Percentiles rank a stretch among this genome's conserved stretches.
These are phyloP conservation scores for Choloepus didactylus DNA, from an alignment of 2,797 vertebrate species.

Conservation along the genomic window DNA sequence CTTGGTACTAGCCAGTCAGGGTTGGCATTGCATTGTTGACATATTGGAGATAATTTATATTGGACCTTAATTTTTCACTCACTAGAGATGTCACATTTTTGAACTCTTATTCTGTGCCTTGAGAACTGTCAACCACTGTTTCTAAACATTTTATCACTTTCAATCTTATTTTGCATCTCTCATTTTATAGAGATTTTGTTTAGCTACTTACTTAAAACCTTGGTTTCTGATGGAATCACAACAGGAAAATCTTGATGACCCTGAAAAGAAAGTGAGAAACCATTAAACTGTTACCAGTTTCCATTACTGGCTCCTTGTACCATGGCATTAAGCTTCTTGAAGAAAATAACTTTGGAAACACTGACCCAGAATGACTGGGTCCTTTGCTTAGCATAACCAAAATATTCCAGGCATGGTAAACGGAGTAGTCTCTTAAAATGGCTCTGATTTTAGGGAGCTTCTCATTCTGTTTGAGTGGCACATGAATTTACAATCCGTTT, in stretches of 20 bases:
- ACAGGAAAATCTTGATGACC: slow-evolving; percentile 33
- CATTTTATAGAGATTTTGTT: slow-evolving; percentile 60
- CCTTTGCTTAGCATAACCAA: background rate
- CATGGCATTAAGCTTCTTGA: background rate
- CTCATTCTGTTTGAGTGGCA: slow-evolving; percentile 3
- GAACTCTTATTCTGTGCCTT: background rate
- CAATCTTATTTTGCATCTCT: slow-evolving; percentile 53
- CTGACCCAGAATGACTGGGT: background rate
- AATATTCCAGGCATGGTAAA: background rate
- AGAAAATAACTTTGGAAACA: slow-evolving; percentile 46
- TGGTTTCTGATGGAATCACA: slow-evolving; percentile 59
- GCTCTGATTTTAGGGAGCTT: slow-evolving; percentile 13
- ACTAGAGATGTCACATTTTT: slow-evolving; percentile 41
- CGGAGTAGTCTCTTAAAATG: background rate
- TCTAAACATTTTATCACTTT: slow-evolving; percentile 60
- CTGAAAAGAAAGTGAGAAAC: slow-evolving; percentile 45
- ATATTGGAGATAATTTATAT: slow-evolving; percentile 41
- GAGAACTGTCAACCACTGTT: background rate
- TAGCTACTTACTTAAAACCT: slow-evolving; percentile 38
- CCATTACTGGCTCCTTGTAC: background rate
- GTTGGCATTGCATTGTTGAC: background rate
- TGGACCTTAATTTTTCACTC: slow-evolving; percentile 50
- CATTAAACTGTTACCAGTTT: slow-evolving; percentile 19
- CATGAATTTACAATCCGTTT: slow-evolving; percentile 12
- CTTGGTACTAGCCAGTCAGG: background rate